A percentile compares a stretch with the other conserved stretches of the same genome.
phyloP scores from a whole-genome alignment of 2,888 invertebrate species.

The Drosophila gaucha region DNA sequence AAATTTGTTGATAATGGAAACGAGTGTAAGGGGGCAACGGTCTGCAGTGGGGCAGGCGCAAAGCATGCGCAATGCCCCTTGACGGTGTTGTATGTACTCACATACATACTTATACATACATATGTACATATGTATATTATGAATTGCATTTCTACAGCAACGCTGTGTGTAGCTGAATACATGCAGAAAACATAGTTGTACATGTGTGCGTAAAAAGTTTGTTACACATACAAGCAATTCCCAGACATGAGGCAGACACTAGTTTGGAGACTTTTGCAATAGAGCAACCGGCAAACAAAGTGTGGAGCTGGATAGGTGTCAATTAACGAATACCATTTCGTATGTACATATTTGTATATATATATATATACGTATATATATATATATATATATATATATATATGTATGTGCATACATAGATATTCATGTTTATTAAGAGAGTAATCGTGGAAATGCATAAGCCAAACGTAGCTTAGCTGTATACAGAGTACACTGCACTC shows the following conservation, averaged over 20 bases:
- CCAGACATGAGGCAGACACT: constrained; percentile 64
- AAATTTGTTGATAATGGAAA: constrained; percentile 22
- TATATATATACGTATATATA: not conserved
- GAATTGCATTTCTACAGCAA: constrained; percentile 41
- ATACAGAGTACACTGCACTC: not conserved
- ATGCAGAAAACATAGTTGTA: constrained; percentile 10
- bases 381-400: not conserved
- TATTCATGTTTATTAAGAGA: not conserved
- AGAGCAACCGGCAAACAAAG: constrained; percentile 3
- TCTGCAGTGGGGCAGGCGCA: constrained; percentile 37
- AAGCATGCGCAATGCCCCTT: constrained; percentile 59
- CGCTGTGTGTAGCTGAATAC: constrained; percentile 28
- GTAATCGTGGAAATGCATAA: not conserved
- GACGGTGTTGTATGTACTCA: not conserved
- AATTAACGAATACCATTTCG: constrained; percentile 28
- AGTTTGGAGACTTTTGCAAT: constrained; percentile 43
- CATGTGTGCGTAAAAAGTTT: not conserved
- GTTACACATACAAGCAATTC: constrained; percentile 15
- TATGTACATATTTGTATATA: constrained; percentile 19
- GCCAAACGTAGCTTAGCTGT: not conserved
- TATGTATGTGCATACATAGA: constrained; percentile 6
- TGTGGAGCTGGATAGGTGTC: constrained; percentile 3
- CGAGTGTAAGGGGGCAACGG: not conserved
- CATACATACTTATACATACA: no score
- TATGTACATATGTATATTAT: not conserved